Evolutionary conservation across 2,888 invertebrate genomes (phyloP), one percentile per base, ranked within the genome.

Genomic region (Campoplex capitator): DNA sequence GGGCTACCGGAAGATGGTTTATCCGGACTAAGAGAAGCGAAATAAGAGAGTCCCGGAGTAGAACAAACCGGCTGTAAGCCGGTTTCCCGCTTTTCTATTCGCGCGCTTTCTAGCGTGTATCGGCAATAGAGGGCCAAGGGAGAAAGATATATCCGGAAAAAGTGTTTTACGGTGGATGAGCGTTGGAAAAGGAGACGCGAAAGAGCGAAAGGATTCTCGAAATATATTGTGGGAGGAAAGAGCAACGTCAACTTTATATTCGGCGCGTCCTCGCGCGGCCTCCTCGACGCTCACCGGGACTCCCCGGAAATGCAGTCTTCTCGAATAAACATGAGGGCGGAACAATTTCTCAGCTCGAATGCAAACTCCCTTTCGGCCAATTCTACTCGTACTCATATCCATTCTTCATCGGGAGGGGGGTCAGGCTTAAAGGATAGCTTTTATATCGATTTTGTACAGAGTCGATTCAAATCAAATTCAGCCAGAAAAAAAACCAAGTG

Each of bases 321-420:
- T 85, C 82, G 85, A 85, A 85, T 85, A 85, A 85, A 85, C 85
- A 85, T 82, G 82, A 85, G 85, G 76, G 3, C 28, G 78, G 74
- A 82, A 85, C 77, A 82, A 85, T 85, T 79, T 82, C 81, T 81
- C 81, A 70, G 77, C 67, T 67, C 45, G 48, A 73, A 65, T 77
- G 71, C 48, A 45, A 78, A 73, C 76, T 77, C 71, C 71, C 81
- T 45, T 48, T 79, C 73, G 73, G 80, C 75, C 75, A 76, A 76
- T 76, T 73, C 76, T 68, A 68, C 42, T 56, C 48, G 42, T 28
- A 28, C 76, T 77, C 77, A 77, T 81, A 80, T 84, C 51, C 73
- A 84, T 75, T 65, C 73, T 85, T 73, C 76, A 77, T 85, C 45
- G 70, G n/a, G 23, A 23, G 23, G 23, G 23, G 23, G 71, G 67